Evolutionary conservation across 2,113 vertebrate genomes (phyloP).

Genomic region (Panthera leo): DNA sequence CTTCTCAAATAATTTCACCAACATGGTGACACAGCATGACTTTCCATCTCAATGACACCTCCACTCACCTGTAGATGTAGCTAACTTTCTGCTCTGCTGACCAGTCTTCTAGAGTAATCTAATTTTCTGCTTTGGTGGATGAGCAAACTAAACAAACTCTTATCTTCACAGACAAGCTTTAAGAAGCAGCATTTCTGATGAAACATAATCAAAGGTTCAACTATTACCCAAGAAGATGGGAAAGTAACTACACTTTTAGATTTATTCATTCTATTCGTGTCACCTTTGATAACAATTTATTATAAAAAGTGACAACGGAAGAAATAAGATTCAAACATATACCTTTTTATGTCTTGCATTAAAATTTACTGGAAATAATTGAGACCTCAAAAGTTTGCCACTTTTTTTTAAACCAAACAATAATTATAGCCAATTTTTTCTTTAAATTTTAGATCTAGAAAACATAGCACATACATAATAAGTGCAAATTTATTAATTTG

Average conservation of each 20-base stretch:
- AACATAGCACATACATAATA: neutral
- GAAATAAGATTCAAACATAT: neutral
- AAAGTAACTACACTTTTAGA: slow-evolving; percentile 31
- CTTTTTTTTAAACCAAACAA: neutral
- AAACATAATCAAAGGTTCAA: neutral
- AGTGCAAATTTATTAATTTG: neutral
- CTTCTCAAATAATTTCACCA: neutral
- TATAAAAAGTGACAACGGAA: slow-evolving; percentile 11
- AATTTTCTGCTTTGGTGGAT: slow-evolving; percentile 57
- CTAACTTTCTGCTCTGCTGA: neutral
- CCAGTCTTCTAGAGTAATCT: slow-evolving; percentile 12
- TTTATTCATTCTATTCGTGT: neutral
- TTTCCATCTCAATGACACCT: neutral
- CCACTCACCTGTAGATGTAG: neutral
- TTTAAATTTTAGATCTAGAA: neutral
- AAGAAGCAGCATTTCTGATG: neutral
- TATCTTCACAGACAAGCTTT: neutral
- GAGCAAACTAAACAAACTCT: neutral
- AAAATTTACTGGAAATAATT: neutral
- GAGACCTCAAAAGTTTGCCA: neutral
- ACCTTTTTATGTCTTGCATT: neutral
- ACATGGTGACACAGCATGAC: neutral
- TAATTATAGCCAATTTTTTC: neutral
- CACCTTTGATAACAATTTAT: neutral
- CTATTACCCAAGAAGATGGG: neutral